Evolutionary conservation across 2,888 invertebrate genomes (phyloP), one percentile per base, ranked within the genome.

Genomic region (Acholoe squamosa): DNA sequence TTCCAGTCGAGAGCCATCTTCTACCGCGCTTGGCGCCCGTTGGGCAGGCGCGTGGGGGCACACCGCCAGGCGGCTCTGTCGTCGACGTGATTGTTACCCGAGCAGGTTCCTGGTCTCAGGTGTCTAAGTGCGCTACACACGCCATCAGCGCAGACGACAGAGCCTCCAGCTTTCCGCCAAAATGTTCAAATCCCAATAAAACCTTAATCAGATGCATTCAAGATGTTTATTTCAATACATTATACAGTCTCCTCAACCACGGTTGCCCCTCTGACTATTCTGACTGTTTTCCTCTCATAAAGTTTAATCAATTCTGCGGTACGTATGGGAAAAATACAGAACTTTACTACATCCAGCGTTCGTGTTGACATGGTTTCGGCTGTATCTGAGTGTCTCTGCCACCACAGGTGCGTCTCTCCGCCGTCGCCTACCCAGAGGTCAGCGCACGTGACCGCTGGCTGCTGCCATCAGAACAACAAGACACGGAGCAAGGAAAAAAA

Each of bases 381-480:
- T 71, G 71, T 0, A 71, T 25, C 71, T 28, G 71, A 71, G 3
- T 28, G 71, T n/a, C 71, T 71, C 71, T 28, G 71, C 25, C 71
- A 71, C 28, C 71, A 71, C 71, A 71, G 71, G 71, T 71, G 71
- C 71, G 71, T 71, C 71, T 71, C 5, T 25, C 71, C 71, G 12
- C 71, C 16, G 71, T 25, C 28, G 71, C 25, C 71, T 71, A 28
- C 71, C 28, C 25, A 25, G 71, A 25, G 71, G 71, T 71, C 71
- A 71, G 71, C 71, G 71, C 71, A 28, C 71, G 71, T 71, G 71
- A 71, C 71, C 71, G 71, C 71, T 71, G 71, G 7, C 71, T 71
- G 71, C 71, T 28, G 71, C 71, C 71, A 71, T 71, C 71, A 71
- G 71, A 61, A 61, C n/a, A 67, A 67, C 71, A 71, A 71, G 71